Base-by-base conservation (phyloP, 2,797 vertebrate species). In the Hirundo rustica region DNA sequence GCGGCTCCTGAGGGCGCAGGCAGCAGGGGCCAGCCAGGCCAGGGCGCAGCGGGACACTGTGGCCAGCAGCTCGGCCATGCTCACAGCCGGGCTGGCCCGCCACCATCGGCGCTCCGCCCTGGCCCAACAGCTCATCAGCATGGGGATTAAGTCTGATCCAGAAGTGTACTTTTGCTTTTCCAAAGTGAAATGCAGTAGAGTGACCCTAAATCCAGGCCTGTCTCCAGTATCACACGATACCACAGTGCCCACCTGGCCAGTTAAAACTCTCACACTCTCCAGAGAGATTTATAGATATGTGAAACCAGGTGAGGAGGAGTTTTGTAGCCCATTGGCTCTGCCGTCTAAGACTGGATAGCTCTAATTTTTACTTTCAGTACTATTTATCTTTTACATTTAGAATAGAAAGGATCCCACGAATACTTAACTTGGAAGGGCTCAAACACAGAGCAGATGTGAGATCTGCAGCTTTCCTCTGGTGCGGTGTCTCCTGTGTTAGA, bases 81-180 rank as follows among this genome's bases (percentile, higher is more conserved):
- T 1, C 7, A 8, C 4, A 8, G 45, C 65, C 22, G 3, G 10
- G 18, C 6, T 27, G 67, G 45, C 32, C 21, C 30, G 44, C 22
- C 34, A 2, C 5, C 0, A 3, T 18, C 23, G 2, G 5, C 1
- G 0, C 54, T 27, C 27, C 36, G 58, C 29, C 25, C 30, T 3
- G 12, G 8, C 48, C 29, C 32, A 11, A 6, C 0, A 0, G 27
- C 76, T 65, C 5, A 0, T 19, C 70, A 29, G 1, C 47, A 9
- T 12, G 27, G 23, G 12, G 70, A 80, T 26, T 38, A 3, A 60
- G 26, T 25, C 18, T 11, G 26, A 32, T 27, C 36, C 50, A 64
- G 9, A 72, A 68, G 10, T 0, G 1, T 61, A 30, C 10, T 68
- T 74, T 25, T 42, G 29, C 11, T 67, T 73, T 81, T 68, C 53